Evolutionary conservation across 2,888 invertebrate species (phyloP).

Genomic region (Tetropium fuscum): DNA sequence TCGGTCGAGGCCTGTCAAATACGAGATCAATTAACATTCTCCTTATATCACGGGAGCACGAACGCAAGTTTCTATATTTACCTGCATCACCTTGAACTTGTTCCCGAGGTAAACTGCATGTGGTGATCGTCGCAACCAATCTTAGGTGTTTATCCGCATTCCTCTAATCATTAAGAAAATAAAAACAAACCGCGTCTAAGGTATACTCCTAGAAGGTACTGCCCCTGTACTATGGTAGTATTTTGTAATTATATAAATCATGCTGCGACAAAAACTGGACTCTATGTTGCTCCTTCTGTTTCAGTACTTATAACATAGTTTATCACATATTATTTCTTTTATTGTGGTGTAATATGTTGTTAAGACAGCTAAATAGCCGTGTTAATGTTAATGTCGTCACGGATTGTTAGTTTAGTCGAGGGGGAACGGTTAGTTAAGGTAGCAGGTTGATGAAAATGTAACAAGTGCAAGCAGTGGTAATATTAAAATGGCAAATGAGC

Average conservation of each 20-base stretch:
- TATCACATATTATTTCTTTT: neutral
- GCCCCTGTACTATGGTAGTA: neutral
- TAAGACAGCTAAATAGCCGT: neutral
- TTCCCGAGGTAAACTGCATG: slow-evolving; percentile 23
- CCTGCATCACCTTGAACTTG: slow-evolving; percentile 19
- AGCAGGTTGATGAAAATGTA: too few species aligned
- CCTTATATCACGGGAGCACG: neutral
- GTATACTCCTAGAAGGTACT: slow-evolving; percentile 1
- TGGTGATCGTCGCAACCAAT: slow-evolving; percentile 22
- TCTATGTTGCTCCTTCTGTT: neutral
- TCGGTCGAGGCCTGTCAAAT: too few species aligned
- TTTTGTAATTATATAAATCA: neutral
- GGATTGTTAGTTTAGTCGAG: too few species aligned
- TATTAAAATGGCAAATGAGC: too few species aligned
- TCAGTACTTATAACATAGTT: neutral
- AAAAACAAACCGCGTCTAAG: slow-evolving; percentile 22
- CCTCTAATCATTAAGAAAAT: slow-evolving; percentile 32
- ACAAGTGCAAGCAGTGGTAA: too few species aligned
- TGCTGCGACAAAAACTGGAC: neutral
- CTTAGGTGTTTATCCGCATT: slow-evolving; percentile 45
- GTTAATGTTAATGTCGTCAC: neutral
- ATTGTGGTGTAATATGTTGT: neutral
- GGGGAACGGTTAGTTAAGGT: too few species aligned
- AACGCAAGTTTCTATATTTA: neutral
- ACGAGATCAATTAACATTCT: neutral